Conservation (phyloP, 30 jellyfish, hydroid and myxozoan species). For the Pelagia noctiluca region DNA sequence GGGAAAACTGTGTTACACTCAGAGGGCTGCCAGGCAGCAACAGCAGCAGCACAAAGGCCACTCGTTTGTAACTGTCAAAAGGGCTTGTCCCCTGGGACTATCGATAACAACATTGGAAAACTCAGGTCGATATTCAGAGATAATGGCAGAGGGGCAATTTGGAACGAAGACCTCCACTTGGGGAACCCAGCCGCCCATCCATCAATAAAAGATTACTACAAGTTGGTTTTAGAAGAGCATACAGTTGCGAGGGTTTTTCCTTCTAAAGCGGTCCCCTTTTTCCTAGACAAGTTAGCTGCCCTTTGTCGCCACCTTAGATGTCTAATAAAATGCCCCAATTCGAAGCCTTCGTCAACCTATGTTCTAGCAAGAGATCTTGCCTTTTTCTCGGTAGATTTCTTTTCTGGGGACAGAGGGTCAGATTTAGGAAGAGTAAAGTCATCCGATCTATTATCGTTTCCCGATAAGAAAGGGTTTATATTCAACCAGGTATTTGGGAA, state of each 20-base stretch:
- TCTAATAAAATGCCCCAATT: neutral
- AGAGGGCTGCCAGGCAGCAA: neutral
- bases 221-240: neutral
- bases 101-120: neutral
- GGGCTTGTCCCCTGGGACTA: neutral
- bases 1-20: constrained; percentile 11
- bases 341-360: constrained; percentile 10
- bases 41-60: neutral
- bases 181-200: neutral
- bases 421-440: constrained; percentile 21
- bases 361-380: neutral
- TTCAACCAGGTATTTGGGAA: constrained; percentile 28
- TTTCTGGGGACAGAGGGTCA: constrained; percentile 26
- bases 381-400: constrained; percentile 20
- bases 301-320: neutral
- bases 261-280: neutral
- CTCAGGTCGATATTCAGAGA: neutral
- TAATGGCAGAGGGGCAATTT: neutral
- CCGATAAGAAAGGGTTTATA: neutral
- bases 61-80: neutral
- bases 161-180: neutral
- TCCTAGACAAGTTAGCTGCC: neutral
- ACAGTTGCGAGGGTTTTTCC: neutral
- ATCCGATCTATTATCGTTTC: neutral
- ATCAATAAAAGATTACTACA: neutral